These are phyloP conservation scores for Parazoanthus darwini DNA, from an alignment of 92 coral and sea anemone genomes.

Conservation along the genomic window DNA sequence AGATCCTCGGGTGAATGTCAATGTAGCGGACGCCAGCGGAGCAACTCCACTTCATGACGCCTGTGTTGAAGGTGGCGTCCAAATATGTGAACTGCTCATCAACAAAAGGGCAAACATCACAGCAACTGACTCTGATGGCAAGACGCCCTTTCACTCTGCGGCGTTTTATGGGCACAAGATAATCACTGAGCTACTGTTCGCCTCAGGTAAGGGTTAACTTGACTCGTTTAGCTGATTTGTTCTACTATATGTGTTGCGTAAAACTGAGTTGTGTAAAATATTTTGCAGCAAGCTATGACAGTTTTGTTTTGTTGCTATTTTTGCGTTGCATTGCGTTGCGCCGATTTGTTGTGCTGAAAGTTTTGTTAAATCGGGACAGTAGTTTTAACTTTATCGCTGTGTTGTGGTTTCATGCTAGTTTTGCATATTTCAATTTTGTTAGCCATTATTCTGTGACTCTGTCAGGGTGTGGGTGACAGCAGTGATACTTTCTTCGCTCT, in stretches of 20 bases:
- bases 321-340: background rate
- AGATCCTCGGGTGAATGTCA: conserved; percentile 56
- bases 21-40: conserved; percentile 48
- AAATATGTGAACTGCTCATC: conserved; percentile 56
- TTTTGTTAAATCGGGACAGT: too few species aligned
- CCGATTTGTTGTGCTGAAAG: background rate
- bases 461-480: too few species aligned
- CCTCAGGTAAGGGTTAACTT: conserved; percentile 49
- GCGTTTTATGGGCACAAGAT: conserved; percentile 51
- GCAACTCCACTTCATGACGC: conserved; percentile 67
- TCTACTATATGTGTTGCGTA: background rate
- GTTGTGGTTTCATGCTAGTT: too few species aligned
- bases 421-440: too few species aligned
- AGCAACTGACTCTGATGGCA: conserved; percentile 45
- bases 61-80: conserved; percentile 49
- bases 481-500: too few species aligned
- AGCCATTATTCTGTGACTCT: too few species aligned
- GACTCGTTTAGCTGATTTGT: background rate
- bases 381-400: too few species aligned
- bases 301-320: too few species aligned
- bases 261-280: background rate
- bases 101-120: conserved; percentile 49
- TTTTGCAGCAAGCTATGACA: background rate
- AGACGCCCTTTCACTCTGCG: conserved; percentile 66
- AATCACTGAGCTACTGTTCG: conserved; percentile 53